Evolutionary conservation across 2,797 vertebrate genomes (phyloP), one percentile per base, ranked within the genome.

Genomic region (Tokudaia tokunoshimensis): DNA sequence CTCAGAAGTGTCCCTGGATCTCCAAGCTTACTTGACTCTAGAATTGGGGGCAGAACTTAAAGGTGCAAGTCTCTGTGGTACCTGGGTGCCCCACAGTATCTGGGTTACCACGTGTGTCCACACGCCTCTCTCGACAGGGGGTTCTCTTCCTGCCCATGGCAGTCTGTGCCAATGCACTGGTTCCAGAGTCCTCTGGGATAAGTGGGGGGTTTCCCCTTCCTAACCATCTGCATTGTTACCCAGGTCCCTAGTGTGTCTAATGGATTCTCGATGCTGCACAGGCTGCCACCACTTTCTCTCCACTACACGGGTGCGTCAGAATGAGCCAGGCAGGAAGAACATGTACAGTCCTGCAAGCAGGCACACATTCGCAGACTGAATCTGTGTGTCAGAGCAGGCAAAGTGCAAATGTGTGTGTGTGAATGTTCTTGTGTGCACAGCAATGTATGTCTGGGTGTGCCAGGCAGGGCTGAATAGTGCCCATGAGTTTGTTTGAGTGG

Each of bases 141-240:
- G 17, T 1, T 75, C 65, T 84, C 37, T 57, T 34, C 83, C 10
- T 82, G 13, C 31, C 55, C 41, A 41, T 17, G 26, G 65, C 10
- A 37, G 55, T 26, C 57, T 52, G 4, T 61, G 87, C 63, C 41
- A 72, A 29, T 6, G 26, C 34, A 2, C 44, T 81, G 63, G 57
- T 59, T 59, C 29, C 29, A 24, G 19, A 79, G 47, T 61, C 91
- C 17, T 92, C 37, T n/a, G 44, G 3, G 57, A 13, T 41, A 78
- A 93, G 52, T 74, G 59, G 61, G 57, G 20, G 80, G 65, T 95
- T 95, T 72, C 89, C 80, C 63, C 47, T 65, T 70, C 59, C 59
- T 52, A 67, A 44, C 14, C 24, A 72, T 63, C 81, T 84, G 76
- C 22, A 65, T 59, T 61, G n/a, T 50, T 93, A 72, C 50, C 82